These are phyloP conservation scores for Allolobophora icterica DNA, from an alignment of 2,888 invertebrate species.

Conservation along the genomic window DNA sequence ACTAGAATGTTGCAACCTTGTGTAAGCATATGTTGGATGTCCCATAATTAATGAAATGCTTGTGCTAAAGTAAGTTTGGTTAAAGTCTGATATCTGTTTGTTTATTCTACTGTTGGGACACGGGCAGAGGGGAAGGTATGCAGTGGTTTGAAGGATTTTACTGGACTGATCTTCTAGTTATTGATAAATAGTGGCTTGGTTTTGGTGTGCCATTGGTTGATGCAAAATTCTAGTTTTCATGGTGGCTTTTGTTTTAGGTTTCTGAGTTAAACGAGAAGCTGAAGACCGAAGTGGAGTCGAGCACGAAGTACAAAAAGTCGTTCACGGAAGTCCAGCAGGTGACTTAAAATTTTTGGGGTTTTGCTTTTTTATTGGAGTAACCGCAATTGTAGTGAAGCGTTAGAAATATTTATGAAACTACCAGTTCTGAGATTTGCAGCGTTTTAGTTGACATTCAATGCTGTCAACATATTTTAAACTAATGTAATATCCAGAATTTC, in stretches of 20 bases:
- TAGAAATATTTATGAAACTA: no score
- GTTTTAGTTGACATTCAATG: no score
- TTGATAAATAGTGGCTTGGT: no score
- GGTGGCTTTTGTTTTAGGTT: slow-evolving; percentile 68
- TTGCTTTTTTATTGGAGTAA: not conserved
- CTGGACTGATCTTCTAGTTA: no score
- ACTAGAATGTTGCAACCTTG: no score
- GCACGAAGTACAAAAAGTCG: slow-evolving; percentile 77
- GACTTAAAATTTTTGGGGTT: slow-evolving; percentile 26
- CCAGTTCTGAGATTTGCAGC: no score
- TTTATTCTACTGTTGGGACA: not conserved
- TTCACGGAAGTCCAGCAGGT: slow-evolving; percentile 76
- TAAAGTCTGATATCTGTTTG: not conserved
- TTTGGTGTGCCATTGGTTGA: no score
- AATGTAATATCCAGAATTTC: no score
- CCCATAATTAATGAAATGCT: not conserved
- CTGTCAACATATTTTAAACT: no score
- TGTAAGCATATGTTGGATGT: no score
- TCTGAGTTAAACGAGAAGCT: slow-evolving; percentile 86
- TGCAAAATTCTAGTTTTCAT: not conserved
- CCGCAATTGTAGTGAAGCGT: not conserved
- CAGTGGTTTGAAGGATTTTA: no score
- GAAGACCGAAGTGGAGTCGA: slow-evolving; percentile 79
- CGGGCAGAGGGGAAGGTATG: no score
- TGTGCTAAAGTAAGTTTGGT: not conserved